Percentiles rank a stretch among this genome's conserved stretches.
Evolutionary conservation across 2,113 vertebrate species (phyloP).

Genomic region (Suncus etruscus): DNA sequence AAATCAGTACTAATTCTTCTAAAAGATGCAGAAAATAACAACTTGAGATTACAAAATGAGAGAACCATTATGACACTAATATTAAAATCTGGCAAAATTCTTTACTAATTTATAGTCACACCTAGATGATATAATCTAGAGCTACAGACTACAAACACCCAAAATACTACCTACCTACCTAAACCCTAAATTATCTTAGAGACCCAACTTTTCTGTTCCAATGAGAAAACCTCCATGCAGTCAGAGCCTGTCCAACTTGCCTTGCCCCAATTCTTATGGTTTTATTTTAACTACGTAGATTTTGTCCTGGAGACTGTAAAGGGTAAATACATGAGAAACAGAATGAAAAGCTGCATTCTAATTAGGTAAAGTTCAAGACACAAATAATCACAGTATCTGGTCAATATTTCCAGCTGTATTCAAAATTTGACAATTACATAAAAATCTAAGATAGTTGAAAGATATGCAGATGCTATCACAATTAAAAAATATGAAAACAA

Average conservation of each 20-base stretch:
- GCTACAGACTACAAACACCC: neutral
- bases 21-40: constrained; percentile 41
- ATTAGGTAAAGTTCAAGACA: neutral
- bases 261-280: neutral
- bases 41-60: too few relatives aligned
- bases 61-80: neutral
- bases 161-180: neutral
- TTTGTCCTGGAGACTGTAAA: neutral
- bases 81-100: neutral
- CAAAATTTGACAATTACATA: constrained; percentile 3
- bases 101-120: neutral
- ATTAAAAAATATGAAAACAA: neutral
- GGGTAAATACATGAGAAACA: neutral
- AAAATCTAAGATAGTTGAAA: constrained; percentile 40
- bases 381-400: neutral
- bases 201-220: neutral
- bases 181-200: neutral
- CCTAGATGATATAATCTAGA: neutral
- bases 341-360: neutral
- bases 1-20: constrained; percentile 13
- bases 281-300: neutral
- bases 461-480: neutral
- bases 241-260: neutral
- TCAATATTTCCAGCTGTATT: neutral
- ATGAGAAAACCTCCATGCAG: neutral